Base-by-base conservation (phyloP, 2,888 invertebrate genomes). In the Eustalomyia histrio region DNA sequence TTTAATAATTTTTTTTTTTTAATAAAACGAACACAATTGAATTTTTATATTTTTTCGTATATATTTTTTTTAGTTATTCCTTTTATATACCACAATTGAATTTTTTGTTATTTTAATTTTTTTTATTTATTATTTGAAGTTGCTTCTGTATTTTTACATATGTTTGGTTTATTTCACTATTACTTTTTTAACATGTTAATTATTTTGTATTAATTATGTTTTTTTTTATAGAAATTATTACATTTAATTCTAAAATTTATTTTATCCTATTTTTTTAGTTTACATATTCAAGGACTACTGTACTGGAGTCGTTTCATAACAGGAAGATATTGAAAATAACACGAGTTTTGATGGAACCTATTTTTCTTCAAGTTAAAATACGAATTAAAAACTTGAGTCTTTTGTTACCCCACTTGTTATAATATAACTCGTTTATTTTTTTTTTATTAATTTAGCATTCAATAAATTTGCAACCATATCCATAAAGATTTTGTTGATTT, bases 61-160 rank as follows among this genome's bases (percentile, higher is more conserved):
- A 81, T 81, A 80, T 67, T 76, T 71, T 58, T 68, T 61, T 68
- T 61, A 67, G 65, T 78, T 57, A 50, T 63, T 79, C 71, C 18
- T 72, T 80, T 71, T 69, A 57, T 75, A 75, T 82, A 82, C 81
- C 78, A 79, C 75, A 82, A 75, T 76, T 75, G 61, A 72, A 72
- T 79, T 71, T 35, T 71, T 65, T 29, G 8, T 29, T 29, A 29
- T 29, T 6, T 6, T 29, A 29, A 29, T 29, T 29, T 16, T 57
- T 6, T 21, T 43, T 47, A 47, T 73, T 60, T 71, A 35, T 55
- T 76, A 14, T 60, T 47, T 60, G 24, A 71, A 71, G 69, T 71
- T 47, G 18, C 47, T 18, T 71, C 21, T n/a, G 1, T 69, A 18
- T 55, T 72, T 75, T 69, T 57, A 35, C 72, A 68, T 67, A 60